Conservation (phyloP, 2,888 invertebrate species). For the Anthophora plumipes region DNA sequence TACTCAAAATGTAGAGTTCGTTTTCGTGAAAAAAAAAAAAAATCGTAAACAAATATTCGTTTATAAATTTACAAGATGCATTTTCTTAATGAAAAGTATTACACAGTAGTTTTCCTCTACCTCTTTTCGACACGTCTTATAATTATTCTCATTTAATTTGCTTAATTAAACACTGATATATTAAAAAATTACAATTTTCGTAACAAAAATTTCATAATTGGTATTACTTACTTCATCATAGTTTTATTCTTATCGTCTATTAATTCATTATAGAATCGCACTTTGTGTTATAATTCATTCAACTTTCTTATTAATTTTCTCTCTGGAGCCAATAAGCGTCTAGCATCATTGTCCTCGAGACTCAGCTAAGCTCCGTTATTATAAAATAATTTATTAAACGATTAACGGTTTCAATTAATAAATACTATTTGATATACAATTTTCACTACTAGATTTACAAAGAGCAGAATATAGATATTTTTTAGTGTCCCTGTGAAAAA, state of each 20-base stretch:
- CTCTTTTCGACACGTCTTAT: constrained; percentile 17
- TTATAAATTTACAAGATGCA: constrained; percentile 15
- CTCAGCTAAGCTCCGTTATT: constrained; percentile 77
- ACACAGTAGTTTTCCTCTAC: not conserved
- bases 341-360: constrained; percentile 79
- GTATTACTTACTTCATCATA: constrained; percentile 37
- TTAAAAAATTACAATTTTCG: constrained; percentile 50
- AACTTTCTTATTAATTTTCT: constrained; percentile 72
- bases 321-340: constrained; percentile 81
- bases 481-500: constrained; percentile 48
- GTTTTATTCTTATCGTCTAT: constrained; percentile 47
- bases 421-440: constrained; percentile 75
- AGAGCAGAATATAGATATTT: constrained; percentile 62
- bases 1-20: constrained; percentile 11
- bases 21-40: constrained; percentile 23
- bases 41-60: constrained; percentile 20
- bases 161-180: constrained; percentile 13
- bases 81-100: constrained; percentile 24
- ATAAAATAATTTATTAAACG: constrained; percentile 74
- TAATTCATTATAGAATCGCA: constrained; percentile 77
- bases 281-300: constrained; percentile 77
- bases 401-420: constrained; percentile 74
- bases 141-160: constrained; percentile 30
- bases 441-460: constrained; percentile 71
- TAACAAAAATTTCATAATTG: constrained; percentile 50